phyloP scores from a whole-genome alignment of 2,888 invertebrate species.

The Lithophane socia region DNA sequence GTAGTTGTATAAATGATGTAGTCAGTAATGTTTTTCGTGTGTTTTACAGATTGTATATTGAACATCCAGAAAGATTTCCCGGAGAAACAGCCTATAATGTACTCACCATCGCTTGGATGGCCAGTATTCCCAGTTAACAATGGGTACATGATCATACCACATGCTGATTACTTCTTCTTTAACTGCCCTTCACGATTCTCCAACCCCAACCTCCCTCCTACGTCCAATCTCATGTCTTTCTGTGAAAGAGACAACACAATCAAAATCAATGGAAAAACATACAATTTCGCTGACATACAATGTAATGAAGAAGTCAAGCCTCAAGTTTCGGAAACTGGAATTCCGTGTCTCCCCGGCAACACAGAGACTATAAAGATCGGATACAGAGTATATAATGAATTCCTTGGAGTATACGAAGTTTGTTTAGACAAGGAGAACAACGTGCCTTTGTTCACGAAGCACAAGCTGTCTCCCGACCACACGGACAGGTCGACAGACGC shows the following conservation, averaged over 20 bases:
- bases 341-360: constrained; percentile 61
- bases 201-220: constrained; percentile 48
- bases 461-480: constrained; percentile 59
- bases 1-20: neutral
- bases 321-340: constrained; percentile 52
- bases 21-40: neutral
- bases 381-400: constrained; percentile 55
- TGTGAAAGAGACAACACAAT: constrained; percentile 71
- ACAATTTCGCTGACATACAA: constrained; percentile 70
- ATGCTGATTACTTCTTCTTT: constrained; percentile 61
- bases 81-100: constrained; percentile 69
- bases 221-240: constrained; percentile 52
- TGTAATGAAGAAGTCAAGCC: constrained; percentile 70
- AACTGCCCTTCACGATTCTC: constrained; percentile 70
- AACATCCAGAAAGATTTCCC: constrained; percentile 67
- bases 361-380: constrained; percentile 71
- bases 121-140: constrained; percentile 58
- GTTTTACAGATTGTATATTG: constrained; percentile 76
- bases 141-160: constrained; percentile 68
- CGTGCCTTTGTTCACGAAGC: constrained; percentile 70
- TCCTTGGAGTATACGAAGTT: constrained; percentile 72
- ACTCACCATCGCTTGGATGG: constrained; percentile 57
- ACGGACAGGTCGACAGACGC: constrained; percentile 51
- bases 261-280: constrained; percentile 55
- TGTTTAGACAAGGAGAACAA: constrained; percentile 71